These are phyloP conservation scores for Ophraella communa DNA, from an alignment of 2,888 invertebrate species.

Conservation along the genomic window DNA sequence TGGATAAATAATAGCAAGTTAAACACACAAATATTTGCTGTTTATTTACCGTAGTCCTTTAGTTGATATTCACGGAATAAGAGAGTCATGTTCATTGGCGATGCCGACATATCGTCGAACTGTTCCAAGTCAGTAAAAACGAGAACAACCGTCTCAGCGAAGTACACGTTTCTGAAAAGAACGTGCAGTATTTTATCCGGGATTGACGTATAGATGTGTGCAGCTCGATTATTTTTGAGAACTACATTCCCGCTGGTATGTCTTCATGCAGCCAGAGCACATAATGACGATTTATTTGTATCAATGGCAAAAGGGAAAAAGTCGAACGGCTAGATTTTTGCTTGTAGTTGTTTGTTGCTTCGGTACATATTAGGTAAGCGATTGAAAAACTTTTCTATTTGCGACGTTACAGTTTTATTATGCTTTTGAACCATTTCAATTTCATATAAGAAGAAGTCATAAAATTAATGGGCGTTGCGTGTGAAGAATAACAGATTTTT, in stretches of 20 bases:
- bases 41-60: constrained; percentile 18
- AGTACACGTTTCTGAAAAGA: constrained; percentile 53
- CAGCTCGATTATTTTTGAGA: constrained; percentile 56
- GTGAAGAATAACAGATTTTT: constrained; percentile 12
- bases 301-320: constrained; percentile 47
- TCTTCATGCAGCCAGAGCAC: constrained; percentile 54
- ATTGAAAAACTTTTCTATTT: constrained; percentile 40
- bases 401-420: constrained; percentile 48
- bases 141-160: constrained; percentile 49
- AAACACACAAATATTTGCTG: neutral
- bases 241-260: constrained; percentile 56
- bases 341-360: constrained; percentile 46
- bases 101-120: constrained; percentile 47
- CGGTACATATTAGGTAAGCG: constrained; percentile 46
- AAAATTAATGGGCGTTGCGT: constrained; percentile 38
- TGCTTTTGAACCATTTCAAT: constrained; percentile 41
- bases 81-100: constrained; percentile 33
- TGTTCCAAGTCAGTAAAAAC: constrained; percentile 48
- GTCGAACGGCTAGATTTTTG: constrained; percentile 49
- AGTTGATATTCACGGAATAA: constrained; percentile 22
- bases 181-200: constrained; percentile 53
- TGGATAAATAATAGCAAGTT: no score
- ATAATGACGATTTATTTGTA: constrained; percentile 57
- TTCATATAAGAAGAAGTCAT: constrained; percentile 46
- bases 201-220: constrained; percentile 56